Evolutionary conservation across 2,888 invertebrate species (phyloP), one percentile per base, ranked within the genome.

Genomic region (Diploptera punctata): DNA sequence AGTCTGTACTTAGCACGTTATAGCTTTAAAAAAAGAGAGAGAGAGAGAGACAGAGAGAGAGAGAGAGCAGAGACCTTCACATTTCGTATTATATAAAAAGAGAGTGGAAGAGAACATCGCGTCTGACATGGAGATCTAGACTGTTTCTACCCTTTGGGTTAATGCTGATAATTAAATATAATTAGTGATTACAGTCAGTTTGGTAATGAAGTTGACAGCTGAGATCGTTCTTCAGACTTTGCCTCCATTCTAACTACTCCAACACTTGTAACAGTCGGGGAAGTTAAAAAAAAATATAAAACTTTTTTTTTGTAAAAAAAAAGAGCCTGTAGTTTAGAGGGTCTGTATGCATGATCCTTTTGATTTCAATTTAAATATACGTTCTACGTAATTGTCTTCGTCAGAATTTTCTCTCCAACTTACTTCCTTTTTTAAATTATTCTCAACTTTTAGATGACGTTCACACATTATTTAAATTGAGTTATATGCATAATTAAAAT

Each of bases 91-190:
- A 57, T 26, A n/a, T n/a, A 29, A 57, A 57, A 57, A 57, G 33
- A 24, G 57, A n/a, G 16, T 1, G 21, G 4, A 29, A 1, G 2
- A 16, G n/a, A 57, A 24, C 29, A 29, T n/a, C 24, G 57, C n/a
- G 57, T 57, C 57, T 57, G 57, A 57, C 57, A 57, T 57, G 57
- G 31, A 10, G 31, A 57, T 29, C 29, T 13, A 24, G 1, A 24
- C 57, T 57, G n/a, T 65, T 65, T 65, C 29, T 65, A 26, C 43
- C 65, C 65, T 43, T 47, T 47, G 65, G 65, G 44, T 65, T 65
- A 65, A 65, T 65, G 47, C 65, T 65, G 65, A 65, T 65, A 65
- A 65, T 65, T 65, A 65, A 65, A 65, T 65, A 47, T 65, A 65
- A 65, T 65, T 65, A 65, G 26, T 65, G 47, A 65, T 65, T 65